Conservation (phyloP, 2,888 invertebrate genomes). For the Epinotia brunnichana region DNA sequence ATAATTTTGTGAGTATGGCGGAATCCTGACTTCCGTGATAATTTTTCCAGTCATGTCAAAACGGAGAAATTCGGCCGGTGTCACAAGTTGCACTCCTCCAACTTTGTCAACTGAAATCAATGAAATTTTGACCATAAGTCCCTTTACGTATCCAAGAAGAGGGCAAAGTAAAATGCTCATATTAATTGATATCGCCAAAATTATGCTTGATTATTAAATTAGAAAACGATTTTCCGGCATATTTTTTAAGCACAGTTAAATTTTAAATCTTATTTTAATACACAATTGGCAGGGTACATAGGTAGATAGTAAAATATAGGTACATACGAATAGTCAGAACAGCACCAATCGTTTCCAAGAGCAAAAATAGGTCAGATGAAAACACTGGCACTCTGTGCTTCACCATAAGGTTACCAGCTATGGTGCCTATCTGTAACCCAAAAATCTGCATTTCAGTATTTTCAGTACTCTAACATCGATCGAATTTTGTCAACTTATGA, state of each 20-base stretch:
- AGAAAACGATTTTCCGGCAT: too few relatives aligned
- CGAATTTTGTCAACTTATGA: too few relatives aligned
- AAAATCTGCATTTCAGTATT: not conserved
- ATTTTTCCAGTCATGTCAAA: slow-evolving; percentile 46
- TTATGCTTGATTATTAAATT: too few relatives aligned
- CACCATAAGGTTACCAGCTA: slow-evolving; percentile 88
- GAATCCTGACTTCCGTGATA: slow-evolving; percentile 44
- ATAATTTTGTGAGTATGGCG: slow-evolving; percentile 43
- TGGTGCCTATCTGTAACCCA: slow-evolving; percentile 80
- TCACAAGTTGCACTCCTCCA: slow-evolving; percentile 11
- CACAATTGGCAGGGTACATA: not conserved
- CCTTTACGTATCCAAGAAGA: too few relatives aligned
- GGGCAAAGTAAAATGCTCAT: too few relatives aligned
- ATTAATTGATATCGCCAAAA: too few relatives aligned
- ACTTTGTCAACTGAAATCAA: slow-evolving; percentile 23
- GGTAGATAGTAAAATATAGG: too few relatives aligned
- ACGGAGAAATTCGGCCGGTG: slow-evolving; percentile 48
- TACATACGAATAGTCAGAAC: slow-evolving; percentile 58
- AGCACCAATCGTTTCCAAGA: slow-evolving; percentile 66
- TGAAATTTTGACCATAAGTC: not conserved
- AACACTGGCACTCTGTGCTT: slow-evolving; percentile 86
- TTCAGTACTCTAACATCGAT: too few relatives aligned
- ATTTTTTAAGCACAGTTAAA: too few relatives aligned
- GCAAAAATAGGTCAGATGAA: slow-evolving; percentile 87
- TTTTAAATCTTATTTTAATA: too few relatives aligned